These are phyloP conservation scores for Zaprionus gabonicus DNA, from an alignment of 1,140 invertebrate genomes.

Conservation along the genomic window DNA sequence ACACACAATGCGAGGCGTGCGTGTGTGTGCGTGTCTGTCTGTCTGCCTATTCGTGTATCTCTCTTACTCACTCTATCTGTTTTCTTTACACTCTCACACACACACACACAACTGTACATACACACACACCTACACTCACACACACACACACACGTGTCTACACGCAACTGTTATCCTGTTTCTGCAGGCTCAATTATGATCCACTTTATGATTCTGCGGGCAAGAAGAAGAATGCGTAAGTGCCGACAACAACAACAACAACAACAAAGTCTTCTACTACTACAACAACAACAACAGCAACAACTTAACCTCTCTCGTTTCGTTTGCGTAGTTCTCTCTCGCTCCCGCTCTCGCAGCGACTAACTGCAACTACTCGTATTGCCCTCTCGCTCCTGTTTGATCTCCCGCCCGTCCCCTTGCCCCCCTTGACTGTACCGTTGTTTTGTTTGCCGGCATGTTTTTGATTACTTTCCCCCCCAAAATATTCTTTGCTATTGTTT, in stretches of 20 bases:
- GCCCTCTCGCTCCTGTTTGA: not conserved
- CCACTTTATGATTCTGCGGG: slow-evolving; percentile 84
- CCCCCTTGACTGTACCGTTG: slow-evolving; percentile 13
- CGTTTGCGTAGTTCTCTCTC: slow-evolving; percentile 37
- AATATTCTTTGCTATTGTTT: slow-evolving; percentile 24
- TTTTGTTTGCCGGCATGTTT: slow-evolving; percentile 49
- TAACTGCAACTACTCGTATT: slow-evolving; percentile 36
- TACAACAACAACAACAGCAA: slow-evolving; percentile 16
- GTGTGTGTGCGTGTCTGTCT: not conserved
- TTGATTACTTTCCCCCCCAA: not conserved
- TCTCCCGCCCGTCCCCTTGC: not conserved
- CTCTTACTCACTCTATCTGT: not conserved
- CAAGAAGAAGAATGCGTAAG: slow-evolving; percentile 82
- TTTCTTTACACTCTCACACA: slow-evolving; percentile 21
- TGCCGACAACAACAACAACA: slow-evolving; percentile 53
- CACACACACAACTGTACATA: slow-evolving; percentile 25
- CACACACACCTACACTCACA: slow-evolving; percentile 24
- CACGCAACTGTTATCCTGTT: slow-evolving; percentile 39
- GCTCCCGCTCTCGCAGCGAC: slow-evolving; percentile 1
- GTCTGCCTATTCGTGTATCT: slow-evolving; percentile 19
- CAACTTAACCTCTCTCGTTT: slow-evolving; percentile 27
- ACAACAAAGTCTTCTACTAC: slow-evolving; percentile 37
- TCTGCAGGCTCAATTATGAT: slow-evolving; percentile 80
- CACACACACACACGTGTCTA: slow-evolving; percentile 34
- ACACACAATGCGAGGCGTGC: not conserved